A percentile compares a stretch with the other conserved stretches of the same genome.
Evolutionary conservation across 2,888 invertebrate species (phyloP).

Genomic region (Aricia artaxerxes): DNA sequence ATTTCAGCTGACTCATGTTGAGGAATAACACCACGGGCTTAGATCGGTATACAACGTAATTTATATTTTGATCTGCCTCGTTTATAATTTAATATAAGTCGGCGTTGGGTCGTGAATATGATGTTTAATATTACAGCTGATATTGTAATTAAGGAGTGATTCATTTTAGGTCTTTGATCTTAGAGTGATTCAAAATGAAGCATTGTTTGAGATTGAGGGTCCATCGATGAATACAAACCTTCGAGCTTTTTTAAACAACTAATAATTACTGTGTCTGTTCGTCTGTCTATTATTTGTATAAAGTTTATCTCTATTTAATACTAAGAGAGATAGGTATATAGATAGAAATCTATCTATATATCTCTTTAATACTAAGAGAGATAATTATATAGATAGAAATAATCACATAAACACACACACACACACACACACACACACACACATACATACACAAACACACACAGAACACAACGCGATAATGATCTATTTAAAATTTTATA

Average conservation of each 20-base stretch:
- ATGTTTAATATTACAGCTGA: neutral
- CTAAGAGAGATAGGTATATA: too few species aligned
- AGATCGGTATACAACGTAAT: slow-evolving; percentile 5
- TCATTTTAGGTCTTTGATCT: slow-evolving; percentile 6
- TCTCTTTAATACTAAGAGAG: too few species aligned
- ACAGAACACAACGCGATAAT: too few species aligned
- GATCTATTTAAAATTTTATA: too few species aligned
- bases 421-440: too few species aligned
- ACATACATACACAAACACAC: too few species aligned
- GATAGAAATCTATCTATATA: too few species aligned
- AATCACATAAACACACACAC: too few species aligned
- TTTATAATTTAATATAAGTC: neutral
- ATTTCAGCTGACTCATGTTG: slow-evolving; percentile 12
- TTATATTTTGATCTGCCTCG: slow-evolving; percentile 21
- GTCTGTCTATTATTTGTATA: neutral
- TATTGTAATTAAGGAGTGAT: slow-evolving; percentile 1
- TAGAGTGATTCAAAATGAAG: neutral
- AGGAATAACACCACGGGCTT: neutral
- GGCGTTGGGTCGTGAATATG: neutral
- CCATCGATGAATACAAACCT: neutral
- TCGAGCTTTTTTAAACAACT: neutral
- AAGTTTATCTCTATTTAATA: too few species aligned
- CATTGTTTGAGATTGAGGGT: neutral
- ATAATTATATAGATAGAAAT: too few species aligned
- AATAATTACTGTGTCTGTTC: neutral